Percentiles rank a stretch among this genome's conserved stretches.
Conservation (phyloP, 2,888 invertebrate genomes). For the Bedellia somnulentella region DNA sequence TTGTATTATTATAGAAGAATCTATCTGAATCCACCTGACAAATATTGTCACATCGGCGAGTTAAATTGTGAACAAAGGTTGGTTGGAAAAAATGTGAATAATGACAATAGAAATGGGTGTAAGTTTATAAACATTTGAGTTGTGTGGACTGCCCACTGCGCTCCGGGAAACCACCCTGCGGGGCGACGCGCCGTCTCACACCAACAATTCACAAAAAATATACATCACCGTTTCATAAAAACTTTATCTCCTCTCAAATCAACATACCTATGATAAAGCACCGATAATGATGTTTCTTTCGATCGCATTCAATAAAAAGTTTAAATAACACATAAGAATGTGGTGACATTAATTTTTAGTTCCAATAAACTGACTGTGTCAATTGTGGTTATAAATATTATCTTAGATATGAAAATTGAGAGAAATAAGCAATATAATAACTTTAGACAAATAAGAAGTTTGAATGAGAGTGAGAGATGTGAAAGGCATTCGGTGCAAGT, state of each 20-base stretch:
- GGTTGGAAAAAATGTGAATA: constrained; percentile 30
- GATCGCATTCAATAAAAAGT: constrained; percentile 42
- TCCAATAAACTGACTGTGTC: not conserved
- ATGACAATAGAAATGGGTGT: constrained; percentile 47
- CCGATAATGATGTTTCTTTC: constrained; percentile 57
- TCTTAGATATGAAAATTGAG: too few species aligned
- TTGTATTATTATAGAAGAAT: constrained; percentile 25
- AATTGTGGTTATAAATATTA: not conserved
- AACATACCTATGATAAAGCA: constrained; percentile 50
- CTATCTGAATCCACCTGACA: constrained; percentile 44
- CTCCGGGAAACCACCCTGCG: constrained; percentile 55
- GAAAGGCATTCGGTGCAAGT: too few species aligned
- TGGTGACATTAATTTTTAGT: constrained; percentile 14
- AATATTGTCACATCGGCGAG: constrained; percentile 55
- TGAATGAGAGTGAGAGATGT: too few species aligned
- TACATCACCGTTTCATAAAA: constrained; percentile 29
- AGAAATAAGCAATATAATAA: too few species aligned
- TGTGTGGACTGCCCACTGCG: constrained; percentile 27
- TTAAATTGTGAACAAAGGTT: constrained; percentile 44
- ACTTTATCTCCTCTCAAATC: constrained; percentile 46
- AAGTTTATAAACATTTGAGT: constrained; percentile 51
- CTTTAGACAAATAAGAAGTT: too few species aligned
- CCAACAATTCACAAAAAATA: constrained; percentile 41
- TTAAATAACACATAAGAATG: constrained; percentile 12
- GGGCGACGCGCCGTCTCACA: constrained; percentile 53